Conservation (phyloP, 2,113 vertebrate genomes). For the Elanus axillaris region DNA sequence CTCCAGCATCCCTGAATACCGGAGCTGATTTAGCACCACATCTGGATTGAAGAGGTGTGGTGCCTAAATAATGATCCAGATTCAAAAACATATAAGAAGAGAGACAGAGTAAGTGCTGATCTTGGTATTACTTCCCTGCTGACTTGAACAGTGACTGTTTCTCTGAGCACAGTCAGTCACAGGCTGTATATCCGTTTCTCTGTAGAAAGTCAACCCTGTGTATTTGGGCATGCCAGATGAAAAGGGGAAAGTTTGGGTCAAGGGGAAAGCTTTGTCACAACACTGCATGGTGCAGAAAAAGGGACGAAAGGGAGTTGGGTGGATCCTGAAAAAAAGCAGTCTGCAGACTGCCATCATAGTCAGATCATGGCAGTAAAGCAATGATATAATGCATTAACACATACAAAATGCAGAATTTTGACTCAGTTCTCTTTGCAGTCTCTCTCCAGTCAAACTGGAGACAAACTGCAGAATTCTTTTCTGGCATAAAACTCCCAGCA, state of each 20-base stretch:
- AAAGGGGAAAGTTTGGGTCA: background rate
- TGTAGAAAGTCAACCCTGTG: background rate
- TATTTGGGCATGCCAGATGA: background rate
- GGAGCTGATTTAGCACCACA: constrained; percentile 87
- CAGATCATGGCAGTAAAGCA: background rate
- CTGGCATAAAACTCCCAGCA: background rate
- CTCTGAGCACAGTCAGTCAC: background rate
- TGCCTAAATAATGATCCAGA: constrained; percentile 61
- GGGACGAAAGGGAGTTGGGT: background rate
- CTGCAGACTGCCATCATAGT: background rate
- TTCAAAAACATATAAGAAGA: background rate
- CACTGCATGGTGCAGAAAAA: background rate
- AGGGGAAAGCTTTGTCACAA: background rate
- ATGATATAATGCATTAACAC: background rate
- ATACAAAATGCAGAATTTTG: background rate
- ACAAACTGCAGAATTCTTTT: background rate
- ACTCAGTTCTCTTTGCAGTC: background rate
- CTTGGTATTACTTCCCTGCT: background rate
- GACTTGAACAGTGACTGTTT: background rate
- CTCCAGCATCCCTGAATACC: constrained; percentile 91
- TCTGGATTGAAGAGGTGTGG: constrained; percentile 81
- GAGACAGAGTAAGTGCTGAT: background rate
- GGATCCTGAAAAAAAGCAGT: background rate
- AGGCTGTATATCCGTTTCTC: background rate
- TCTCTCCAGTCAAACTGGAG: background rate